Base-by-base conservation (phyloP, 2,113 vertebrate genomes). In the Potamarius usumacintae region DNA sequence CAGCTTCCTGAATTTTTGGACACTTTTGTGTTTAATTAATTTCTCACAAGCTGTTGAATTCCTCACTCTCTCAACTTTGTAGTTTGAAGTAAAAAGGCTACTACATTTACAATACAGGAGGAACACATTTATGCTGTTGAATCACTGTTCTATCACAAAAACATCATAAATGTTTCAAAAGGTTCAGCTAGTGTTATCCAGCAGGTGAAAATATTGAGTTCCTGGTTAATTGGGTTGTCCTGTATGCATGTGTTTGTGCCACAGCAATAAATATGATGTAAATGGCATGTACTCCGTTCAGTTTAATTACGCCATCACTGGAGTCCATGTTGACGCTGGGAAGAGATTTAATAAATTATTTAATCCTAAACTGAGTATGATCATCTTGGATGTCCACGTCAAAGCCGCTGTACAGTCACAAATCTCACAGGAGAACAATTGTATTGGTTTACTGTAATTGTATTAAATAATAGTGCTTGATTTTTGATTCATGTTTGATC, bases 331-430 rank as follows among this genome's bases (percentile, higher is more conserved):
- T 72, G 81, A 42, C n/a, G 48, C 20, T 65, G 65, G 62, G 48
- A 53, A 63, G 17, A 83, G 48, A 83, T 83, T 83, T 69, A 69
- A n/a, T 83, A n/a, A 42, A 65, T 1, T 22, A 42, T 83, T 48
- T 52, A 63, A 48, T 83, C 62, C 63, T 69, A 52, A 53, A 62
- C 14, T 27, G 9, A 53, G 15, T 57, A 58, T 22, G 18, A n/a
- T 85, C 2, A 48, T n/a, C 27, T 71, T 27, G 58, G 12, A n/a
- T 42, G 17, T 57, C 9, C 10, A 42, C 22, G 30, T 25, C 11
- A 74, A 42, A 76, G 18, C 20, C 14, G 2, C 55, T 25, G 30
- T 42, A 53, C 27, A 71, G 50, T 69, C 65, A 18, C 18, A 84
- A 58, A 74, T 58, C 69, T 58, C 1, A 74, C 57, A 34, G 30